Base-by-base conservation (phyloP, 2,797 vertebrate genomes). In the Danio kyathit region DNA sequence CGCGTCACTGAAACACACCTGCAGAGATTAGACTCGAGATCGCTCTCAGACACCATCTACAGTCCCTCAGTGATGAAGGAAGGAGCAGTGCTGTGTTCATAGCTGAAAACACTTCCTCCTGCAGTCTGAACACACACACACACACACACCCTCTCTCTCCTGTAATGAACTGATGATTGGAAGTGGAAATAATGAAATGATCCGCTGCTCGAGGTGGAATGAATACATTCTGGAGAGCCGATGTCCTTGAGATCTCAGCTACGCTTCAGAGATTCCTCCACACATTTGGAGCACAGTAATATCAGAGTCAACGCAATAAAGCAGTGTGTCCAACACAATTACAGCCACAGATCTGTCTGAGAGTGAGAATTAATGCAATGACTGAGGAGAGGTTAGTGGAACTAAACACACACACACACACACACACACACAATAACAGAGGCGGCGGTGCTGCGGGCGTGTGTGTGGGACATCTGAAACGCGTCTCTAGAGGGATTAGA, bases 341-440 rank as follows among this genome's bases (percentile, higher is more conserved):
- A 84, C 82, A 84, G 59, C 60, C 78, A 72, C 60, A 83, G 84
- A 86, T 84, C 83, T 79, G 80, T 82, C 65, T 78, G 75, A 80
- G 66, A 78, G 85, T 82, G 51, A 79, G 82, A 84, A 85, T 80
- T 83, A 69, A 65, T 61, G 65, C 59, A 57, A 69, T 40, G 81
- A 82, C 73, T 82, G 81, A 7, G 57, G 48, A 77, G n/a, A 69
- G 76, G 41, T 79, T 60, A 40, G 16, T 12, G 52, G 56, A 44
- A 51, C 51, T 8, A 16, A 5, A 70, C 88, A 72, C 86, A 83
- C 87, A 38, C 51, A 4, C 21, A 29, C 29, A 29, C 29, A 29
- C 13, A 69, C 19, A 41, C 48, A 19, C 61, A 8, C 49, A 76
- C 65, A 67, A 56, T 69, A 66, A 70, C 54, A 29, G 13, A 83